Conservation (phyloP, 2,797 vertebrate genomes). For the Cercopithecus hamlyni region DNA sequence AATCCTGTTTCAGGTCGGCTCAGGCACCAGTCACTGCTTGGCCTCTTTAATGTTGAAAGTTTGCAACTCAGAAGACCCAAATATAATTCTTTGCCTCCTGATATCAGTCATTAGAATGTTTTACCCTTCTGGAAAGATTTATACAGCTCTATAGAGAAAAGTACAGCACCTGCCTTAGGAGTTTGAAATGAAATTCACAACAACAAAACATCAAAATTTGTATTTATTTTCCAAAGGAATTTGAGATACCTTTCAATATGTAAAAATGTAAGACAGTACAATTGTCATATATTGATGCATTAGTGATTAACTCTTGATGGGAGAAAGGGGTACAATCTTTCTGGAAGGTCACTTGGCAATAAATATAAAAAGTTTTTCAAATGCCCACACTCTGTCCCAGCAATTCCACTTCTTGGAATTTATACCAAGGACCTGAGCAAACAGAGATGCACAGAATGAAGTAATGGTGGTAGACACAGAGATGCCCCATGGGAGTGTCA, state of each 20-base stretch:
- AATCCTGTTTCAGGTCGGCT: not conserved
- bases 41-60: not conserved
- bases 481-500: not conserved
- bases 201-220: not conserved
- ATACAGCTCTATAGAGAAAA: not conserved
- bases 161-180: not conserved
- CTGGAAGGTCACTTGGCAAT: not conserved
- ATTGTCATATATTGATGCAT: not conserved
- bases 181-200: not conserved
- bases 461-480: not conserved
- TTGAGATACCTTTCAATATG: not conserved
- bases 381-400: not conserved
- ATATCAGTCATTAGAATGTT: not conserved
- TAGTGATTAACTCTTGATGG: not conserved
- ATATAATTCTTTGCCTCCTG: not conserved
- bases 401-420: not conserved
- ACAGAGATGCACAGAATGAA: not conserved
- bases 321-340: not conserved
- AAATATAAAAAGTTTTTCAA: not conserved
- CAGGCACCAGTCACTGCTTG: not conserved
- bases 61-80: slow-evolving; percentile 4
- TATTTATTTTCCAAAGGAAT: slow-evolving; percentile 25
- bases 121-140: not conserved
- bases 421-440: not conserved
- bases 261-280: not conserved